Evolutionary conservation across 2,113 vertebrate genomes (phyloP).

Genomic region (Hiodon tergisus): DNA sequence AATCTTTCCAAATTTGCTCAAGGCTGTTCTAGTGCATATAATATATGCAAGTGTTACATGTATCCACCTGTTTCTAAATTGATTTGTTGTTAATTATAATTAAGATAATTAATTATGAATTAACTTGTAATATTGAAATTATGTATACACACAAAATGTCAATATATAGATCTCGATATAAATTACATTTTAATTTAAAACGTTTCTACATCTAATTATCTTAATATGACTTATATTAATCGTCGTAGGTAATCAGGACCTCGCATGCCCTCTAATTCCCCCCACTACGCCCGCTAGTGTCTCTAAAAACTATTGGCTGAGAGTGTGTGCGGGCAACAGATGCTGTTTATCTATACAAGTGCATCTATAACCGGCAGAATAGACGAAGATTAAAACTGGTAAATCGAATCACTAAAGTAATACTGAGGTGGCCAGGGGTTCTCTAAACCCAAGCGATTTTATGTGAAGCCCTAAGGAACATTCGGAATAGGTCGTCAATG

Average conservation of each 20-base stretch:
- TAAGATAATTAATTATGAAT: not conserved
- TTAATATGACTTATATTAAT: not conserved
- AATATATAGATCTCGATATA: not conserved
- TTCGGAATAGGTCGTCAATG: too few relatives aligned
- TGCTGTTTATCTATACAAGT: constrained; percentile 10
- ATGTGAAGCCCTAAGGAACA: too few relatives aligned
- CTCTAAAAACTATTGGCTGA: constrained; percentile 6
- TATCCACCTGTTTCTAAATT: not conserved
- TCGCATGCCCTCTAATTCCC: not conserved
- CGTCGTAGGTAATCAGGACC: not conserved
- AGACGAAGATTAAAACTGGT: constrained; percentile 16
- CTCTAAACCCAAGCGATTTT: too few relatives aligned
- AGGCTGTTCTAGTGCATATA: not conserved
- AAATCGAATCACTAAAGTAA: not conserved
- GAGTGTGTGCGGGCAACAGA: constrained; percentile 15
- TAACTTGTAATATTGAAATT: not conserved
- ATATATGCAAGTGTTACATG: not conserved
- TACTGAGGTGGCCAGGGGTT: too few relatives aligned
- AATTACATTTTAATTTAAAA: not conserved
- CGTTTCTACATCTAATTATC: not conserved
- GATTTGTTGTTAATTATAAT: not conserved
- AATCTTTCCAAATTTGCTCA: constrained; percentile 15
- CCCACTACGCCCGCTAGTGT: not conserved
- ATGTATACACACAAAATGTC: not conserved
- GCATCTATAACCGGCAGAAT: constrained; percentile 7